Conservation (phyloP, 2,888 invertebrate species). For the Cephalotes varians region DNA sequence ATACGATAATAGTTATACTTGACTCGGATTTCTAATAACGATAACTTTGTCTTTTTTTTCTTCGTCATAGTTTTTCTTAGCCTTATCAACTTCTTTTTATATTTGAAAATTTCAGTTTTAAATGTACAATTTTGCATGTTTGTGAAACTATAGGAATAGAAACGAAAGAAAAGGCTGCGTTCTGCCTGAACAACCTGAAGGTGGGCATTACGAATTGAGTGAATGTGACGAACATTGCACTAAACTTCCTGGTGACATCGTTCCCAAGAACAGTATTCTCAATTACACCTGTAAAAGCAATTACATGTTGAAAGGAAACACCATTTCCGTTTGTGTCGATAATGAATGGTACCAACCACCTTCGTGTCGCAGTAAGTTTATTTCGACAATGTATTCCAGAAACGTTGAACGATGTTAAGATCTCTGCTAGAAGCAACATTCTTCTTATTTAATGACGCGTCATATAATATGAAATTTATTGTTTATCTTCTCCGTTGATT, state of each 20-base stretch:
- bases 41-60: neutral
- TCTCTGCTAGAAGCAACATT: neutral
- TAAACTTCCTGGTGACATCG: conserved; percentile 71
- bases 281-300: conserved; percentile 76
- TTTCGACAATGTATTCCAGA: neutral
- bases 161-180: conserved; percentile 61
- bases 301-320: conserved; percentile 74
- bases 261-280: conserved; percentile 73
- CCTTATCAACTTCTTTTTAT: neutral
- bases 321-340: conserved; percentile 72
- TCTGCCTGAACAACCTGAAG: conserved; percentile 71
- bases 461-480: conserved; percentile 31
- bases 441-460: conserved; percentile 24
- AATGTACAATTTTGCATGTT: conserved; percentile 20
- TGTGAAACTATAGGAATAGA: conserved; percentile 45
- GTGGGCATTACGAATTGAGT: conserved; percentile 72
- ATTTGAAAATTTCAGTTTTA: neutral
- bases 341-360: conserved; percentile 72
- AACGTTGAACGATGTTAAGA: neutral
- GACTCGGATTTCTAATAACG: neutral
- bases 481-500: conserved; percentile 30
- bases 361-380: conserved; percentile 71
- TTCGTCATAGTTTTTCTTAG: neutral
- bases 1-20: neutral
- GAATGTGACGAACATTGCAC: conserved; percentile 72